Percentiles rank a stretch among this genome's conserved stretches.
Conservation (phyloP, 2,888 invertebrate genomes). For the Rhingia campestris region DNA sequence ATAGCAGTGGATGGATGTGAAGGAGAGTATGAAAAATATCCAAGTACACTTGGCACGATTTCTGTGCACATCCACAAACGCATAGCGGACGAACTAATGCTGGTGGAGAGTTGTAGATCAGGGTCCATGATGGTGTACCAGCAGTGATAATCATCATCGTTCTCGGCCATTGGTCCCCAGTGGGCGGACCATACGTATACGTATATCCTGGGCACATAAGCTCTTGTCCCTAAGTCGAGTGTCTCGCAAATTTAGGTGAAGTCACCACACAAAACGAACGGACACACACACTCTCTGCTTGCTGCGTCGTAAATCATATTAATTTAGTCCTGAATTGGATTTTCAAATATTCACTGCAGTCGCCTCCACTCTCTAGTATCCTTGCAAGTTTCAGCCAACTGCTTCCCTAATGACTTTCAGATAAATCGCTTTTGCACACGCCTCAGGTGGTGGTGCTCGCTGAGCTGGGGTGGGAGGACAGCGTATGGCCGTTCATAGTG, state of each 20-base stretch:
- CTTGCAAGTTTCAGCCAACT: slow-evolving; percentile 33
- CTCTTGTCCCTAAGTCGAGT: neutral
- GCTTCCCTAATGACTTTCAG: slow-evolving; percentile 70
- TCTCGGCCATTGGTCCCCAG: slow-evolving; percentile 24
- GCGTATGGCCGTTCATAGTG: neutral
- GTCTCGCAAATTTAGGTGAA: slow-evolving; percentile 1
- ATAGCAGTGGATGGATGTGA: neutral
- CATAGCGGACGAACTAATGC: neutral
- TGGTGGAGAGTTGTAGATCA: slow-evolving; percentile 2
- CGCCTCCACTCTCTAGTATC: neutral
- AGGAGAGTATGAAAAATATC: slow-evolving; percentile 20
- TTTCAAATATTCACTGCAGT: slow-evolving; percentile 62
- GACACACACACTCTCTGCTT: neutral
- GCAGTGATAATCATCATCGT: slow-evolving; percentile 16
- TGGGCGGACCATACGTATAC: neutral
- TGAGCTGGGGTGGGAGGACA: neutral
- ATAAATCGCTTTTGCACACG: slow-evolving; percentile 66
- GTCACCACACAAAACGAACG: neutral
- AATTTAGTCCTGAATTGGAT: slow-evolving; percentile 73
- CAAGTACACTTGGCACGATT: slow-evolving; percentile 49
- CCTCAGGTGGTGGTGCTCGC: slow-evolving; percentile 36
- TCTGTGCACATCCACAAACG: neutral
- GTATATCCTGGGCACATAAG: neutral
- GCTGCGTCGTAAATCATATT: slow-evolving; percentile 65
- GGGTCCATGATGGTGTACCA: slow-evolving; percentile 13